phyloP scores from a whole-genome alignment of 1,140 invertebrate species.

The Lerema accius region DNA sequence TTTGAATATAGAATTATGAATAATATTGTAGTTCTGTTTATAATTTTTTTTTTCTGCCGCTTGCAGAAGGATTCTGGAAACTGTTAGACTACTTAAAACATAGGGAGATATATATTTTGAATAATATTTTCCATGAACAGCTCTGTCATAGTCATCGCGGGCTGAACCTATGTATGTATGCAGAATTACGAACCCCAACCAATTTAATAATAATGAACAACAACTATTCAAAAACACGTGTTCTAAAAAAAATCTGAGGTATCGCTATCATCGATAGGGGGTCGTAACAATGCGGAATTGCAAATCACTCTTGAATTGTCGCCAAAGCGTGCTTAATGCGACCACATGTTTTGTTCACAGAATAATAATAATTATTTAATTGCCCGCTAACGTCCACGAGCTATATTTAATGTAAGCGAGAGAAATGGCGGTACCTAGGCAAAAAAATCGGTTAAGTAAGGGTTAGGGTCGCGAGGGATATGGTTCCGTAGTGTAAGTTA shows the following conservation, averaged over 20 bases:
- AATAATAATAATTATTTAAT: slow-evolving; percentile 70
- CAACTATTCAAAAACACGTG: slow-evolving; percentile 53
- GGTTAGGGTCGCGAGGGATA: too few species aligned
- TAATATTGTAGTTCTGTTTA: neutral
- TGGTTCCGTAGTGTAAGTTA: slow-evolving; percentile 11
- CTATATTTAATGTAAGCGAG: slow-evolving; percentile 36
- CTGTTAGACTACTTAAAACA: too few species aligned
- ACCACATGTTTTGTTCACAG: slow-evolving; percentile 78
- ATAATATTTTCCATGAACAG: too few species aligned
- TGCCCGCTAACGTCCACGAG: slow-evolving; percentile 28
- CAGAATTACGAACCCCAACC: neutral
- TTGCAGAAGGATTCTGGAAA: too few species aligned
- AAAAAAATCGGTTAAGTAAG: slow-evolving; percentile 35
- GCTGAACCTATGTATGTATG: too few species aligned
- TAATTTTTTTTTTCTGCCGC: too few species aligned
- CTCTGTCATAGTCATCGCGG: too few species aligned
- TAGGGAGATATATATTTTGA: too few species aligned
- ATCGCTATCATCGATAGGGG: slow-evolving; percentile 54
- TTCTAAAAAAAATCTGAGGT: slow-evolving; percentile 49
- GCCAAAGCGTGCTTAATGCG: slow-evolving; percentile 71
- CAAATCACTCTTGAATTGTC: slow-evolving; percentile 77
- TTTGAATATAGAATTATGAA: too few species aligned
- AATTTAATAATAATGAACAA: slow-evolving; percentile 34
- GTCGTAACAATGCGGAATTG: slow-evolving; percentile 54
- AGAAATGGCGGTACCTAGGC: slow-evolving; percentile 31